Evolutionary conservation across 1,140 invertebrate genomes (phyloP).

Genomic region (Drosophila pallidifrons): DNA sequence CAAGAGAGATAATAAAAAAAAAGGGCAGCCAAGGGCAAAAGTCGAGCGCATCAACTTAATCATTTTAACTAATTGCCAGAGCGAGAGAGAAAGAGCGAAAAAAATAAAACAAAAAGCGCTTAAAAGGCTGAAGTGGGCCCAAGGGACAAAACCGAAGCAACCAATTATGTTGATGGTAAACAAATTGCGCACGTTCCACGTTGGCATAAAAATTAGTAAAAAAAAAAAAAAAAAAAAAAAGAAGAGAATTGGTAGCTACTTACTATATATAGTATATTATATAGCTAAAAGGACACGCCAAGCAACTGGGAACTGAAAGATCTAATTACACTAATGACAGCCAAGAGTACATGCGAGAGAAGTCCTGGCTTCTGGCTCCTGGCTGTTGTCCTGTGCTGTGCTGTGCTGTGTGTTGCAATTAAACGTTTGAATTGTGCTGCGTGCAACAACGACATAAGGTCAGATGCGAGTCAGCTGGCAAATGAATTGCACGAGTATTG

Average conservation of each 20-base stretch:
- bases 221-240: slow-evolving; percentile 28
- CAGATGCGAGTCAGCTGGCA: slow-evolving; percentile 77
- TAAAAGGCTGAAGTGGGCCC: slow-evolving; percentile 73
- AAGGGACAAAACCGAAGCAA: slow-evolving; percentile 42
- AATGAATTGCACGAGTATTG: slow-evolving; percentile 70
- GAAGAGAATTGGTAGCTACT: slow-evolving; percentile 54
- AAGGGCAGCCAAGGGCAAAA: slow-evolving; percentile 35
- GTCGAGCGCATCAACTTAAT: slow-evolving; percentile 76
- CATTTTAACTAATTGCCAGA: slow-evolving; percentile 82
- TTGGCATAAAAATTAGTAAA: slow-evolving; percentile 75
- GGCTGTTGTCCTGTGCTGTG: slow-evolving; percentile 5
- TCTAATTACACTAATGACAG: slow-evolving; percentile 84
- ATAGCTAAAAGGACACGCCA: slow-evolving; percentile 63
- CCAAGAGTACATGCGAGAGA: slow-evolving; percentile 7
- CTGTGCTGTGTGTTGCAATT: slow-evolving; percentile 70
- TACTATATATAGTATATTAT: slow-evolving; percentile 17
- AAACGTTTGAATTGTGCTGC: slow-evolving; percentile 81
- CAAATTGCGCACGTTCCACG: slow-evolving; percentile 83
- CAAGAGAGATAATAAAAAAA: not conserved
- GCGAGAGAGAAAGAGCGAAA: slow-evolving; percentile 25
- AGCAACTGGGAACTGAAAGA: slow-evolving; percentile 59
- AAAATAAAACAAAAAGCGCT: slow-evolving; percentile 80
- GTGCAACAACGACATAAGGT: slow-evolving; percentile 83
- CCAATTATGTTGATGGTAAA: slow-evolving; percentile 85
- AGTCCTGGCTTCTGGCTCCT: too few species aligned